Evolutionary conservation across 2,888 invertebrate species (phyloP).

Genomic region (Rhagonycha fulva): DNA sequence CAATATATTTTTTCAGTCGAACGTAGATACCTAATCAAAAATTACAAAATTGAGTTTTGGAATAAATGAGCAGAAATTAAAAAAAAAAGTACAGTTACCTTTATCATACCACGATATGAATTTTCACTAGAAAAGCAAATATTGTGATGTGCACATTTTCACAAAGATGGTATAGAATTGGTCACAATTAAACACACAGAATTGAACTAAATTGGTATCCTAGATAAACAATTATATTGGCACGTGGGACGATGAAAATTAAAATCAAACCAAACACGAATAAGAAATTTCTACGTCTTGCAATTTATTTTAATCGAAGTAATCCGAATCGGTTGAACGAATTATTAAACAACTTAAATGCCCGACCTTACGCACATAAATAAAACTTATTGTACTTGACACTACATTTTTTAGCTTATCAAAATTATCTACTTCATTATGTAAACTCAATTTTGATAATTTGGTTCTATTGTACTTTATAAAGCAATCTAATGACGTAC

Average conservation of each 20-base stretch:
- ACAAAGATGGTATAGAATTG: not conserved
- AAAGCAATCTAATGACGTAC: not conserved
- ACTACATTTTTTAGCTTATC: constrained; percentile 11
- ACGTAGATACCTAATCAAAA: not conserved
- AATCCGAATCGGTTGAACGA: constrained; percentile 7
- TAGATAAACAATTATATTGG: not conserved
- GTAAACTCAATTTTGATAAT: constrained; percentile 1
- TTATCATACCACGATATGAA: not conserved
- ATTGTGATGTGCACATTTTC: not conserved
- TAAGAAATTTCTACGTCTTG: constrained; percentile 16
- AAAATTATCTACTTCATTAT: constrained; percentile 9
- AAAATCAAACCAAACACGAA: constrained; percentile 14
- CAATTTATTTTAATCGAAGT: constrained; percentile 15
- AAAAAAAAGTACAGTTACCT: not conserved
- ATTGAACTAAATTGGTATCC: not conserved
- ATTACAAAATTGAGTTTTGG: not conserved
- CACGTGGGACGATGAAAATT: not conserved
- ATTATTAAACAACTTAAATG: constrained; percentile 6
- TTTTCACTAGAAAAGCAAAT: not conserved
- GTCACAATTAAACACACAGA: not conserved
- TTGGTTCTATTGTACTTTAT: not conserved
- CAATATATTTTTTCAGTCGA: not conserved
- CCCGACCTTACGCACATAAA: constrained; percentile 14
- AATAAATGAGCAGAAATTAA: not conserved
- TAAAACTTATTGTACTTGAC: not conserved